Conservation (phyloP, 2,113 vertebrate species). For the Gobius niger region DNA sequence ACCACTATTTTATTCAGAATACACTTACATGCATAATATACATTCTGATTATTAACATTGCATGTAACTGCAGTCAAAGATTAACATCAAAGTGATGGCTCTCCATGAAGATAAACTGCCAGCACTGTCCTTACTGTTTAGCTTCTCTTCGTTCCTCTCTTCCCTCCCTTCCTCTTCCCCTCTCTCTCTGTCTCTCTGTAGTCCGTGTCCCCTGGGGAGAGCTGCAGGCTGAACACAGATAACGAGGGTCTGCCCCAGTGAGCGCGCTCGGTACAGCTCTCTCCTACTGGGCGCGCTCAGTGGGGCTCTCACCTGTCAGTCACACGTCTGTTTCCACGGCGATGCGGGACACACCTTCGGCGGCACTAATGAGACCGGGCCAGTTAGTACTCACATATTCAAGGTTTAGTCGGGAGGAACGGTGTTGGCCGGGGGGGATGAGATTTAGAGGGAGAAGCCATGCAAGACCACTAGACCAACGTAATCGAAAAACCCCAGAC, state of each 20-base stretch:
- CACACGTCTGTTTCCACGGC: slow-evolving; percentile 8
- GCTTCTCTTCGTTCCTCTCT: not conserved
- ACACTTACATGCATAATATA: too few relatives aligned
- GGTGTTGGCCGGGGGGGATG: not conserved
- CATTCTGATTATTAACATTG: too few relatives aligned
- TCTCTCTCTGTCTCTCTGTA: not conserved
- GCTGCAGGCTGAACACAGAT: slow-evolving; percentile 7
- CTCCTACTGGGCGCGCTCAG: slow-evolving; percentile 7
- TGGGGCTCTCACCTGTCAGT: slow-evolving; percentile 9
- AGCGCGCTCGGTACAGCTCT: slow-evolving; percentile 8
- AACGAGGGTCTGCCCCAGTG: slow-evolving; percentile 9
- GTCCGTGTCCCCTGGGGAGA: not conserved
- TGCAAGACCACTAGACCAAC: not conserved
- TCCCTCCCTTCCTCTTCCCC: not conserved
- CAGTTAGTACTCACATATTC: not conserved
- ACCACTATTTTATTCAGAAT: too few relatives aligned
- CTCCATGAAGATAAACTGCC: too few relatives aligned
- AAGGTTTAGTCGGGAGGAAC: not conserved
- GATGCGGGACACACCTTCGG: slow-evolving; percentile 7
- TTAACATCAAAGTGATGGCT: too few relatives aligned
- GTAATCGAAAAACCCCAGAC: not conserved
- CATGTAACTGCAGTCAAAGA: too few relatives aligned
- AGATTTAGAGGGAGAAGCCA: not conserved
- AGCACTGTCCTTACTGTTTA: not conserved
- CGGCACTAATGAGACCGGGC: not conserved